Evolutionary conservation across 2,888 invertebrate genomes (phyloP).

Genomic region (Scrobipalpa atriplicella): DNA sequence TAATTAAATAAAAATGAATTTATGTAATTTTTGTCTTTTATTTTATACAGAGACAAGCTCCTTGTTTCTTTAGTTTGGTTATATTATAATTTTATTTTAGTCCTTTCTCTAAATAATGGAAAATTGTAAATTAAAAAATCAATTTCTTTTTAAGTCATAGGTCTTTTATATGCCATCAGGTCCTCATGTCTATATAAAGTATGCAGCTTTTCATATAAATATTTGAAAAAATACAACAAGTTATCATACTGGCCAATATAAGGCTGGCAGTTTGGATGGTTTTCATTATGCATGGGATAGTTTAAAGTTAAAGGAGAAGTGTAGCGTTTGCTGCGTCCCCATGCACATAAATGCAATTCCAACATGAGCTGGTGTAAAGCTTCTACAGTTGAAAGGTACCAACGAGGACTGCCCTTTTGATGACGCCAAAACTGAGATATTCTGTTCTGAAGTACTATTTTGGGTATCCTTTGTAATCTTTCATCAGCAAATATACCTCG

Average conservation of each 20-base stretch:
- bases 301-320: slow-evolving; percentile 63
- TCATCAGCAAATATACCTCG: slow-evolving; percentile 93
- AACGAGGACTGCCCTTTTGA: slow-evolving; percentile 94
- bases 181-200: slow-evolving; percentile 90
- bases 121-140: neutral
- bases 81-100: neutral
- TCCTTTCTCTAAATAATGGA: neutral
- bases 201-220: slow-evolving; percentile 95
- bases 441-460: slow-evolving; percentile 91
- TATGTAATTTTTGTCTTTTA: neutral
- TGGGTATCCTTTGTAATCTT: slow-evolving; percentile 87
- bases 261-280: slow-evolving; percentile 69
- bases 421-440: slow-evolving; percentile 98
- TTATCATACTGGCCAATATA: slow-evolving; percentile 95
- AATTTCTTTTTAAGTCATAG: slow-evolving; percentile 70
- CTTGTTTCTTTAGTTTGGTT: no score
- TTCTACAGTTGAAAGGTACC: slow-evolving; percentile 97
- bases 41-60: neutral
- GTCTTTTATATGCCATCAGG: slow-evolving; percentile 90
- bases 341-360: slow-evolving; percentile 90
- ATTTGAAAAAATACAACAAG: slow-evolving; percentile 94
- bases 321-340: slow-evolving; percentile 85
- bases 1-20: slow-evolving; percentile 21
- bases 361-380: slow-evolving; percentile 95
- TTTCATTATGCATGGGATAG: slow-evolving; percentile 56